phyloP scores from a whole-genome alignment of 2,888 invertebrate genomes.

The Myopa tessellatipennis region DNA sequence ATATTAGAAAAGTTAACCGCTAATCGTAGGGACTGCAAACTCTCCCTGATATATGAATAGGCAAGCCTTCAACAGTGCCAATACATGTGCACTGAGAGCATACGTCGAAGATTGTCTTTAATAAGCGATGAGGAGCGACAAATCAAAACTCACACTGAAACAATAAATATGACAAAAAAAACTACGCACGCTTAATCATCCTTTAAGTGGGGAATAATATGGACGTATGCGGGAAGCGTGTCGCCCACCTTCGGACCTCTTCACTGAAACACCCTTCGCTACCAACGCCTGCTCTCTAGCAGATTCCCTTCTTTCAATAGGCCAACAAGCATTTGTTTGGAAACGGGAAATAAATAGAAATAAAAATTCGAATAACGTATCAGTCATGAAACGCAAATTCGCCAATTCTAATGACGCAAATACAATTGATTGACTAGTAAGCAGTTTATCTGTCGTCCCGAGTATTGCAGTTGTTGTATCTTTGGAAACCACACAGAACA shows the following conservation, averaged over 20 bases:
- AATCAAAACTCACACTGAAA: conserved; percentile 21
- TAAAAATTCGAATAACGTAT: not conserved
- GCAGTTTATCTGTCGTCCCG: not conserved
- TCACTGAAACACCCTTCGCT: no score
- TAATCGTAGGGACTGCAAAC: no score
- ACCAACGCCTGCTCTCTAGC: no score
- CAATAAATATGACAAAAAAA: conserved; percentile 21
- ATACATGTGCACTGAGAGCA: not conserved
- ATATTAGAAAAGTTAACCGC: no score
- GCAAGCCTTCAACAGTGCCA: not conserved
- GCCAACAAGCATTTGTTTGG: no score
- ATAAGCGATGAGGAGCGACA: not conserved
- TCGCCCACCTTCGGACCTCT: no score
- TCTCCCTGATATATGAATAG: no score
- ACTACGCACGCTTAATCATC: conserved; percentile 24
- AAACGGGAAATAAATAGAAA: no score
- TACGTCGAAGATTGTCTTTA: not conserved
- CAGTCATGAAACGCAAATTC: not conserved
- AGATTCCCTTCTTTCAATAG: no score
- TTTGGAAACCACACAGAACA: not conserved
- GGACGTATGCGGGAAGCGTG: conserved; percentile 18
- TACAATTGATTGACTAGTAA: not conserved
- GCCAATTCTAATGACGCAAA: not conserved
- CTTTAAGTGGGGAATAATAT: not conserved
- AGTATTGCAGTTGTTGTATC: not conserved